These are phyloP conservation scores for Anolis sagrei DNA, from an alignment of 2,113 vertebrate genomes.

Conservation along the genomic window DNA sequence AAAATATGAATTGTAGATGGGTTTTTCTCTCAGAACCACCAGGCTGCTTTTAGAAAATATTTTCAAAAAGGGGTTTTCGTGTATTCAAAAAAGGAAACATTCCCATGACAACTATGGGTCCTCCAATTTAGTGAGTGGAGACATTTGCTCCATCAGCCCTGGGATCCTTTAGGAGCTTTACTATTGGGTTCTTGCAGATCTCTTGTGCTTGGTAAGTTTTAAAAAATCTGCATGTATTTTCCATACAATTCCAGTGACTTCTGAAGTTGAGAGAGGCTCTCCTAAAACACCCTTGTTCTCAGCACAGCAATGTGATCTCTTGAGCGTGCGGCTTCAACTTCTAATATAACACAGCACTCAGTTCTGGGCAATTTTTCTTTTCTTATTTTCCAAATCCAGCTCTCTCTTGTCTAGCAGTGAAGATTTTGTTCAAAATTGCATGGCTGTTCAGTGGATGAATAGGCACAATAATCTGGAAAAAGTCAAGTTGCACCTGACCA, in stretches of 20 bases:
- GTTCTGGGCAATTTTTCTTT: neutral
- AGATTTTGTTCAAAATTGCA: slow-evolving; percentile 39
- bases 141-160: neutral
- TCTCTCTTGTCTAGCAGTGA: slow-evolving; percentile 22
- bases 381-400: neutral
- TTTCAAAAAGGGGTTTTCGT: neutral
- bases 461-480: slow-evolving; percentile 41
- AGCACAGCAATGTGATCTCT: neutral
- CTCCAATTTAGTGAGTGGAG: neutral
- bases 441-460: slow-evolving; percentile 44
- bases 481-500: slow-evolving; percentile 51
- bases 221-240: neutral
- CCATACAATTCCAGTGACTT: neutral
- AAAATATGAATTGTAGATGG: no score
- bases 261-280: neutral
- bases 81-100: neutral
- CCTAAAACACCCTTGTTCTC: neutral
- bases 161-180: neutral
- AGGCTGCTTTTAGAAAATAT: neutral
- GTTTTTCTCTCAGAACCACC: neutral
- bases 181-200: neutral
- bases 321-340: neutral
- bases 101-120: neutral
- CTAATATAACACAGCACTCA: neutral
- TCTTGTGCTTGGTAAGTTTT: neutral